Evolutionary conservation across 92 coral and sea anemone genomes (phyloP).

Genomic region (Actinostola sp.): DNA sequence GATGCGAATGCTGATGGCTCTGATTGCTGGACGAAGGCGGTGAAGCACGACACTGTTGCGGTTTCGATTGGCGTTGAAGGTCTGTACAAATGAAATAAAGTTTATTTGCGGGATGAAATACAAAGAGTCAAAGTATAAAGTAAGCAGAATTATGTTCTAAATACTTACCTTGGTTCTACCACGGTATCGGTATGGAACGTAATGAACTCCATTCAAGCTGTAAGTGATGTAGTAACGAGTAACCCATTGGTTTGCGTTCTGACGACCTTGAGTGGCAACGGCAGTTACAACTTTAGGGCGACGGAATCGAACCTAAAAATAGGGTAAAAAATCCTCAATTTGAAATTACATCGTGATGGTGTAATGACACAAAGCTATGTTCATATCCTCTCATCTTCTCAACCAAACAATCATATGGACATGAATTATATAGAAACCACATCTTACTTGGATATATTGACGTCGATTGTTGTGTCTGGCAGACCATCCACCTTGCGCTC

Average conservation of each 20-base stretch:
- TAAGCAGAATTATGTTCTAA: too few relatives aligned
- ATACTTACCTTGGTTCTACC: neutral
- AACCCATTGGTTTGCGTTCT: slow-evolving; percentile 40
- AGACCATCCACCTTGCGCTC: slow-evolving; percentile 55
- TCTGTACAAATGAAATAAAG: too few relatives aligned
- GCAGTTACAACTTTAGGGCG: slow-evolving; percentile 66
- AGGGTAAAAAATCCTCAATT: too few relatives aligned
- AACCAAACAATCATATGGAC: too few relatives aligned
- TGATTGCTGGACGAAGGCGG: slow-evolving; percentile 59
- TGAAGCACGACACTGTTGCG: slow-evolving; percentile 51
- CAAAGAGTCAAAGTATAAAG: too few relatives aligned
- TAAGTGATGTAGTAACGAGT: slow-evolving; percentile 52
- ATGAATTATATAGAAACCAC: too few relatives aligned
- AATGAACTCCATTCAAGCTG: slow-evolving; percentile 59
- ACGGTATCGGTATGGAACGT: neutral
- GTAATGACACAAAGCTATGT: too few relatives aligned
- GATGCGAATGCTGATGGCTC: slow-evolving; percentile 54
- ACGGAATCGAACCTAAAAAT: slow-evolving; percentile 35
- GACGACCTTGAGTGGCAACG: slow-evolving; percentile 81
- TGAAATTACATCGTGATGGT: too few relatives aligned
- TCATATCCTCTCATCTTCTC: too few relatives aligned
- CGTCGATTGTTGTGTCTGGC: slow-evolving; percentile 64
- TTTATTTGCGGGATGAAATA: too few relatives aligned
- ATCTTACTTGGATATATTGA: slow-evolving; percentile 43
- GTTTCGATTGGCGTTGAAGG: slow-evolving; percentile 69